Evolutionary conservation across 2,113 vertebrate genomes (phyloP).

Genomic region (Carassius gibelio): DNA sequence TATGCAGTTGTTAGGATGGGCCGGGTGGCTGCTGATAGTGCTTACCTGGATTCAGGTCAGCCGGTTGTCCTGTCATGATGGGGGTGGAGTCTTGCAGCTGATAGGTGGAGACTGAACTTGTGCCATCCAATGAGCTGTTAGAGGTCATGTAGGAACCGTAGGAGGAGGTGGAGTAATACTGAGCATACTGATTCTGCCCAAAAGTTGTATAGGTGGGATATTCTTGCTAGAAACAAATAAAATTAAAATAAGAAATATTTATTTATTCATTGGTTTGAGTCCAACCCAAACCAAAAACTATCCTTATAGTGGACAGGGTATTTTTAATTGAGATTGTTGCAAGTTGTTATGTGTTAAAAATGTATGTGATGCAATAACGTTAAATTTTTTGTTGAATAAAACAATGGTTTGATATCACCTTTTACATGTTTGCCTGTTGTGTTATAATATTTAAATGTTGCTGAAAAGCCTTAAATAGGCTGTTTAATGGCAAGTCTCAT

Average conservation of each 20-base stretch:
- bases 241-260: neutral
- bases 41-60: constrained; percentile 89
- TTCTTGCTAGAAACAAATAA: constrained; percentile 77
- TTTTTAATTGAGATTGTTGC: too few species aligned
- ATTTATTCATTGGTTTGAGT: neutral
- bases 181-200: constrained; percentile 99
- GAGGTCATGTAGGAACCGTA: constrained; percentile 96
- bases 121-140: constrained; percentile 88
- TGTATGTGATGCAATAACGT: neutral
- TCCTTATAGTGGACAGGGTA: neutral
- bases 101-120: constrained; percentile 88
- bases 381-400: neutral
- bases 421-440: neutral
- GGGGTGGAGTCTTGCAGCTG: constrained; percentile 91
- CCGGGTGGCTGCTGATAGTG: constrained; percentile 1
- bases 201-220: constrained; percentile 95
- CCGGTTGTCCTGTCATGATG: constrained; percentile 90
- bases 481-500: too few species aligned
- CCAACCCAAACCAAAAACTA: neutral
- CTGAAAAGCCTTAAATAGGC: too few species aligned
- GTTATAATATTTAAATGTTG: neutral
- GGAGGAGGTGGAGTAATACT: constrained; percentile 96
- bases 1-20: neutral
- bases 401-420: too few species aligned
- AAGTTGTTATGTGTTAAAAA: too few species aligned